Evolutionary conservation across 2,797 vertebrate genomes (phyloP).

Genomic region (Microchirus variegatus): DNA sequence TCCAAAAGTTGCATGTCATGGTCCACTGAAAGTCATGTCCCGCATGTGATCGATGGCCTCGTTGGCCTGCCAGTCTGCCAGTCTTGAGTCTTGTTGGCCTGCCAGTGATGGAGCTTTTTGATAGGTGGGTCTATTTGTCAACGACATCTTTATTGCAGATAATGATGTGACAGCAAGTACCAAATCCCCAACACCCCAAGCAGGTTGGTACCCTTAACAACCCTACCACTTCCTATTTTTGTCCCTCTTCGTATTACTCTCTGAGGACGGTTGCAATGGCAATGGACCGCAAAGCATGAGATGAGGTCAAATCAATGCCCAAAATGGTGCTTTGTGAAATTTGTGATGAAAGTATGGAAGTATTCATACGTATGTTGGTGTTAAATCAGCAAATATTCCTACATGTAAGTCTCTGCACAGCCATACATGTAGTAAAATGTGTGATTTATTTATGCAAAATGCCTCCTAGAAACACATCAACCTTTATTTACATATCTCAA

Average conservation of each 20-base stretch:
- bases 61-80: conserved; percentile 30
- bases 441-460: conserved; percentile 41
- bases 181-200: conserved; percentile 71
- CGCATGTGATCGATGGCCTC: conserved; percentile 50
- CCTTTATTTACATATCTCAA: conserved; percentile 57
- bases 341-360: too few species aligned
- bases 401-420: too few species aligned
- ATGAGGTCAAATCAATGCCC: neutral
- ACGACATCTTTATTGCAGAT: conserved; percentile 84
- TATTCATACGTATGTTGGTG: neutral
- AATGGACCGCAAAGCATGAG: conserved; percentile 9
- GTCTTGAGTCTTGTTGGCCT: conserved; percentile 61
- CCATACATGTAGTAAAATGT: conserved; percentile 55
- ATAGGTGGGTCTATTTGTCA: conserved; percentile 79
- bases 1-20: conserved; percentile 51
- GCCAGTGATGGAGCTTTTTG: conserved; percentile 66
- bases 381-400: conserved; percentile 28
- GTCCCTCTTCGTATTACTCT: conserved; percentile 1
- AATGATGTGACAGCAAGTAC: conserved; percentile 74
- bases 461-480: conserved; percentile 34
- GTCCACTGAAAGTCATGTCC: conserved; percentile 23
- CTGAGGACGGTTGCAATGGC: conserved; percentile 15
- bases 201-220: conserved; percentile 81
- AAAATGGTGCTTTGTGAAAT: too few species aligned
- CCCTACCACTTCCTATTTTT: conserved; percentile 29